Base-by-base conservation (phyloP, 2,797 vertebrate species). In the Silurus aristotelis region DNA sequence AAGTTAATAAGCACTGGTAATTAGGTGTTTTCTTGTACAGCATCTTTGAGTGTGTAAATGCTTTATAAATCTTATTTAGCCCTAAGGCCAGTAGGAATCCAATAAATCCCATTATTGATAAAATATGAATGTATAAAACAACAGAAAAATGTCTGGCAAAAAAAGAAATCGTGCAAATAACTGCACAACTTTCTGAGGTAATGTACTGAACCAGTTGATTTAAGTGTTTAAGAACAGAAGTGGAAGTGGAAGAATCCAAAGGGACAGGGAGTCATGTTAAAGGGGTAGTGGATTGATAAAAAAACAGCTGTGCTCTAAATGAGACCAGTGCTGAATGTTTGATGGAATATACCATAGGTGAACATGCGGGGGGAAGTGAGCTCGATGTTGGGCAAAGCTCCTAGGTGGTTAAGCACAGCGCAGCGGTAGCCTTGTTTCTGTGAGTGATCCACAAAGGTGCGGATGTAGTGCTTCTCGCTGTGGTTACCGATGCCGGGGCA, bases 401-500 rank as follows among this genome's bases (percentile, higher is more conserved):
- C 98, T 68, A 99, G 91, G 90, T 99, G 98, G 91, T 99, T 99
- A 63, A 99, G 94, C 86, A 99, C 98, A 4, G 98, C 96, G 68
- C 98, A 99, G 46, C 98, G 96, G 91, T 99, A 99, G 25, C 98
- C 98, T 2, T 97, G 96, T 87, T 96, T 98, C 92, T 99, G 98
- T 0, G 98, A 96, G 0, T 98, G 94, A 93, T 99, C 98, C 75
- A 99, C 98, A 60, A 99, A 99, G 10, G 98, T 99, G 66, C 98
- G 96, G 92, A 99, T 97, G 86, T 99, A 99, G 90, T 99, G 98
- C 93, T 99, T 99, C 93, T 99, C 98, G 25, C 98, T 99, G 90
- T 99, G 98, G 93, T 99, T 99, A 76, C 98, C 98, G 19, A 99
- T 99, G 48, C 98, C 98, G 0, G 98, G 98, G 88, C 98, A 99